phyloP scores from a whole-genome alignment of 2,113 vertebrate genomes.

The Tringa solitaria region DNA sequence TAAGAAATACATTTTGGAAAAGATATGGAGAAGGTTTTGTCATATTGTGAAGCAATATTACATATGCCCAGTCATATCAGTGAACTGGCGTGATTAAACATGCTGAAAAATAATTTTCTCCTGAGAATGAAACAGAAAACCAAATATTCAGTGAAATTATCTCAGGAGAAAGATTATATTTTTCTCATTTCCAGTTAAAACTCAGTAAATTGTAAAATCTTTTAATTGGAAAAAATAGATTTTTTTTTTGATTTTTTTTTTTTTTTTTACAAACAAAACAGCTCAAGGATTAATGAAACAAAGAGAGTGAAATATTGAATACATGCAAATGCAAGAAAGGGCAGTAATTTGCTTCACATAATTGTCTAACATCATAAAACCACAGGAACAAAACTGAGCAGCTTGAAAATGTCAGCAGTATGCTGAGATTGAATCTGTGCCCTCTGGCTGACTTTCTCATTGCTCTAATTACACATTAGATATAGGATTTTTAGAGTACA shows the following conservation, averaged over 20 bases:
- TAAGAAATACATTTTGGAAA: neutral
- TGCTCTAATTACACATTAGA: constrained; percentile 26
- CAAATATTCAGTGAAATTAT: neutral
- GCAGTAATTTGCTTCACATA: neutral
- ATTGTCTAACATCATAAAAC: constrained; percentile 32
- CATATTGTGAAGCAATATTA: neutral
- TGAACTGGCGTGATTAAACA: neutral
- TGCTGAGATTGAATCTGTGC: constrained; percentile 41
- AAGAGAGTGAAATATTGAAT: neutral
- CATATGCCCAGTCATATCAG: neutral
- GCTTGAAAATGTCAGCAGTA: constrained; percentile 56
- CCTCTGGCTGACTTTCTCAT: constrained; percentile 45
- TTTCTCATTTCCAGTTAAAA: neutral
- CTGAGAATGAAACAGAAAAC: neutral
- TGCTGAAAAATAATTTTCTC: neutral
- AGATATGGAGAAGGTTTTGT: neutral
- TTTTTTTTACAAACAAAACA: neutral
- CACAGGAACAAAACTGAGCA: constrained; percentile 44
- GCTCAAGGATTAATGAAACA: neutral
- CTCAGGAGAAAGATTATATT: neutral
- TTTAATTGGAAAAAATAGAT: neutral
- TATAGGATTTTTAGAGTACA: neutral
- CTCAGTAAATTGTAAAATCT: neutral
- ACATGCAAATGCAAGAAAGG: neutral
- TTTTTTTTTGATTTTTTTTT: neutral